Conservation (phyloP, 2,113 vertebrate species). For the Isichthys henryi region DNA sequence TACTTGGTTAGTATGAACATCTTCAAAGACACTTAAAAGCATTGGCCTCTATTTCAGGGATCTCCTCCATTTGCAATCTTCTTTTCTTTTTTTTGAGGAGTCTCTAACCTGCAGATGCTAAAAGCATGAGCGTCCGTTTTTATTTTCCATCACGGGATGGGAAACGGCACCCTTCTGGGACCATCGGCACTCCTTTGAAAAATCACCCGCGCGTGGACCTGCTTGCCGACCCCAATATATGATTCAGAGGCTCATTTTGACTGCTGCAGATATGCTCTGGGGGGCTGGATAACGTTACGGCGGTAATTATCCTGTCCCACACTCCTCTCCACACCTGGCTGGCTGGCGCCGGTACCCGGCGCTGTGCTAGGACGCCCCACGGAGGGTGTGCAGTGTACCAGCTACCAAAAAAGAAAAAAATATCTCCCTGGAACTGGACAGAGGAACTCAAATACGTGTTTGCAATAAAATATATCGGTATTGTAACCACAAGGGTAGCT, state of each 20-base stretch:
- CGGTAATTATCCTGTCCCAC: slow-evolving; percentile 12
- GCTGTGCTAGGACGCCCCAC: background rate
- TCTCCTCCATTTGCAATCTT: background rate
- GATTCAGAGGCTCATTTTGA: slow-evolving; percentile 7
- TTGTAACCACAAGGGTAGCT: background rate
- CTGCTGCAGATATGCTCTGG: background rate
- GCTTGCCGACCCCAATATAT: slow-evolving; percentile 8
- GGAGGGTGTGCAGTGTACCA: background rate
- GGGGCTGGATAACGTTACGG: background rate
- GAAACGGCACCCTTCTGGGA: background rate
- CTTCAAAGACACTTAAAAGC: background rate
- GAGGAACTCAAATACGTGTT: background rate
- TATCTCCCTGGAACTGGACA: background rate
- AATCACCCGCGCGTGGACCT: background rate
- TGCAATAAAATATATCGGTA: background rate
- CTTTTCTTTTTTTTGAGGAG: background rate
- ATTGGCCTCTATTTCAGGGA: background rate
- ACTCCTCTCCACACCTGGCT: slow-evolving; percentile 11
- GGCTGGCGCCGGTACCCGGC: background rate
- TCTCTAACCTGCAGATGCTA: background rate
- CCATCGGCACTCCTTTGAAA: slow-evolving; percentile 3
- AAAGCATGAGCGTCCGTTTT: background rate
- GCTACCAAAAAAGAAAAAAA: background rate
- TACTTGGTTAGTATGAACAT: background rate
- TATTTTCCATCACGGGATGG: background rate